Base-by-base conservation (phyloP, 2,797 vertebrate species). In the Sciurus carolinensis region DNA sequence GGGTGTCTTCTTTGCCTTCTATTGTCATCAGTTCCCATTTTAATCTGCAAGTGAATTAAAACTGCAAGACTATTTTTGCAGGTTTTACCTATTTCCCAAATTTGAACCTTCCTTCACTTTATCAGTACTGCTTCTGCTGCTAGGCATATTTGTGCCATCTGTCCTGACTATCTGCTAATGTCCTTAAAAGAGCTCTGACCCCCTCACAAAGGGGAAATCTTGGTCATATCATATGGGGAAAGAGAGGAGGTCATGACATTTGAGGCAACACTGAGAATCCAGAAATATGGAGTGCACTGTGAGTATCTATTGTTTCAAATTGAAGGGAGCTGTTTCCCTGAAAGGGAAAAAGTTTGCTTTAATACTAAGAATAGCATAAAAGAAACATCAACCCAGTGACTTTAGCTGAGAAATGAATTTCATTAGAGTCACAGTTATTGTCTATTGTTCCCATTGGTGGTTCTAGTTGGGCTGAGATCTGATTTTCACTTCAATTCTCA, bases 341-440 rank as follows among this genome's bases (percentile, higher is more conserved):
- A 52, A 95, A 95, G 94, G 90, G 88, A 92, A 95, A 92, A 94
- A 81, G 50, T 82, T 77, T 84, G 87, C 89, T 89, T 93, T 89
- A 69, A 50, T 82, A 36, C 97, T 94, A 97, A 98, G 85, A 97
- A 95, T 96, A 96, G 95, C 96, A 73, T 82, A 93, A 93, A 88
- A 94, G 95, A 94, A 97, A 95, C 82, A 93, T 84, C 39, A 18
- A 79, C 42, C 47, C 59, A 71, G 73, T 79, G 92, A 91, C 76
- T 96, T 97, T 59, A 96, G 91, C 96, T 97, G 96, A 97, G 96
- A 98, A 97, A 92, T 94, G 72, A 96, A 96, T 97, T 97, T 96
- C 42, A 72, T 94, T 80, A 39, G 92, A 94, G 93, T 97, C 97
- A 90, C 81, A 86, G 92, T 95, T 94, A 97, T 97, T 97, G 95